Evolutionary conservation across 2,797 vertebrate genomes (phyloP), one percentile per base, ranked within the genome.

Genomic region (Chelidonichthys spinosus): DNA sequence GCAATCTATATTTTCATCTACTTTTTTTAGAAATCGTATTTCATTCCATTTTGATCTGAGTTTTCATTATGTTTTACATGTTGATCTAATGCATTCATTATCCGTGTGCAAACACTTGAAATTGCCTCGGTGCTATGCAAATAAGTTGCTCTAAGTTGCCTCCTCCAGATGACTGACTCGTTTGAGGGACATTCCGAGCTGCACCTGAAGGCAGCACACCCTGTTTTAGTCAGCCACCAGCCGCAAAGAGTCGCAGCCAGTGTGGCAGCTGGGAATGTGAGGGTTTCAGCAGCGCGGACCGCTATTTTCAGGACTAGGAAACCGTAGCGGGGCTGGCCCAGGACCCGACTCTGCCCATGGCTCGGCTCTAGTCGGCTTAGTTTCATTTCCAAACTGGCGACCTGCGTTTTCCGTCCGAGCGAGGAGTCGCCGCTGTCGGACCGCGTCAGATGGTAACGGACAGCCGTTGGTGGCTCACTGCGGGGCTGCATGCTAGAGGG

Each of bases 261-360:
- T 81, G 84, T 79, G 83, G 87, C 88, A 90, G 89, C 88, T 87
- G 88, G 81, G 90, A 92, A 91, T 86, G 90, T 72, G 84, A 68
- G 39, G 37, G 65, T 15, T 52, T 39, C 71, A 3, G 2, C 71
- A 3, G 2, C 69, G 1, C 62, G 13, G 36, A 63, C 85, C 78
- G 65, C 89, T 91, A 86, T 90, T 90, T 87, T 59, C 78, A 74
- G 84, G 69, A 76, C 72, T 55, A 65, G 63, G 54, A 25, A 42
- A 42, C 47, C 76, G 79, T 6, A 53, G 67, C 73, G 14, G 76
- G 54, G 63, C 69, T 69, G 83, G 39, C 42, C 42, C 61, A 18
- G 53, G 64, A 10, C 33, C 25, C 69, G 55, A 17, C 58, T 65
- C 66, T 63, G 25, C 47, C 53, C 49, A 58, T 17, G 14, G 47